A percentile compares a stretch with the other conserved stretches of the same genome.
phyloP scores from a whole-genome alignment of 2,888 invertebrate species.

The Cylloceria caligata region DNA sequence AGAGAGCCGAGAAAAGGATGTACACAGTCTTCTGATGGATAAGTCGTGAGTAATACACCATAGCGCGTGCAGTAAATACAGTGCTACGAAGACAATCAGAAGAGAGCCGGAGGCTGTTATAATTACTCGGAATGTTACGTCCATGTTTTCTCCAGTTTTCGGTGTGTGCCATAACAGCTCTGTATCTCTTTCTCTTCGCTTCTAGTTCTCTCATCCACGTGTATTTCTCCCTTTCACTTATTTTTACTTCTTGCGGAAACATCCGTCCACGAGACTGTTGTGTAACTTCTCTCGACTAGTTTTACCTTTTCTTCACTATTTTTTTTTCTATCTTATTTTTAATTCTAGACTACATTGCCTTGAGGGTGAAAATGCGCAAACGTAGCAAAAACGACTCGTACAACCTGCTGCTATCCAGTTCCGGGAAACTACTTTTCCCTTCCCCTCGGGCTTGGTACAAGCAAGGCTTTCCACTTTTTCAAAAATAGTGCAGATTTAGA shows the following conservation, averaged over 20 bases:
- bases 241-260: conserved; percentile 40
- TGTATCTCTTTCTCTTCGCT: conserved; percentile 32
- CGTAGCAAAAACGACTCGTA: conserved; percentile 34
- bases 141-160: conserved; percentile 64
- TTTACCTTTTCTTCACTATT: conserved; percentile 2
- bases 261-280: conserved; percentile 28
- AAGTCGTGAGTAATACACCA: conserved; percentile 24
- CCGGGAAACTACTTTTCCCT: conserved; percentile 24
- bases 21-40: conserved; percentile 59
- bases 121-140: conserved; percentile 74
- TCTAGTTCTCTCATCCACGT: neutral
- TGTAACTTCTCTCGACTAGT: neutral
- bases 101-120: conserved; percentile 72
- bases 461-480: conserved; percentile 11
- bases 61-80: conserved; percentile 28
- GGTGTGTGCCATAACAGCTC: conserved; percentile 62
- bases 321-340: conserved; percentile 43
- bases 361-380: conserved; percentile 36
- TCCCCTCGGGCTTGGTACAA: conserved; percentile 3
- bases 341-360: conserved; percentile 42
- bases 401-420: conserved; percentile 36
- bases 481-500: conserved; percentile 35
- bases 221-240: conserved; percentile 7
- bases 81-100: conserved; percentile 58
- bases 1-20: conserved; percentile 52